Conservation (phyloP, 2,888 invertebrate species). For the Rhopalosiphum nymphaeae region DNA sequence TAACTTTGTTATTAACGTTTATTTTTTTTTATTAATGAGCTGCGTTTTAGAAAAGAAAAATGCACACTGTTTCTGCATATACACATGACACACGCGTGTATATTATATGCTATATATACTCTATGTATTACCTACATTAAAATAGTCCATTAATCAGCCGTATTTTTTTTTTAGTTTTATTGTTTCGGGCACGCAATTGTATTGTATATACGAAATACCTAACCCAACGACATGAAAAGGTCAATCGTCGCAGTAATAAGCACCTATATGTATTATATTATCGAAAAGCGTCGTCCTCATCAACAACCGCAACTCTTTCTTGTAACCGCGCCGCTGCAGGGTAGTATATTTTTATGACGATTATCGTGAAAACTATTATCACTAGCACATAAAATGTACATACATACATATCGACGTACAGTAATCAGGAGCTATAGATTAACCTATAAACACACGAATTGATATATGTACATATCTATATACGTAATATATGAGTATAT, state of each 20-base stretch:
- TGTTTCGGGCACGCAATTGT: slow-evolving; percentile 44
- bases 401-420: neutral
- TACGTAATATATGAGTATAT: too few species aligned
- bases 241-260: slow-evolving; percentile 29
- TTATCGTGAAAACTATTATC: neutral
- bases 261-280: neutral
- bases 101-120: neutral
- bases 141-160: slow-evolving; percentile 58
- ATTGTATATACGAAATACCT: neutral
- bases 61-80: neutral
- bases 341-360: neutral
- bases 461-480: too few species aligned
- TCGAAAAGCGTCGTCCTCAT: slow-evolving; percentile 36
- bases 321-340: neutral
- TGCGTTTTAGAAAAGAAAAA: slow-evolving; percentile 49
- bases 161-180: slow-evolving; percentile 47
- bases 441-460: neutral
- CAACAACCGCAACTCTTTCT: neutral
- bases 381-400: neutral
- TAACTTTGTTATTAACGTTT: slow-evolving; percentile 14
- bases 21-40: slow-evolving; percentile 57
- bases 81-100: neutral
- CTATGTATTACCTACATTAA: slow-evolving; percentile 24
- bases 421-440: neutral
- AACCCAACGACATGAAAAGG: slow-evolving; percentile 43